Base-by-base conservation (phyloP, 2,888 invertebrate genomes). In the Luperina testacea region DNA sequence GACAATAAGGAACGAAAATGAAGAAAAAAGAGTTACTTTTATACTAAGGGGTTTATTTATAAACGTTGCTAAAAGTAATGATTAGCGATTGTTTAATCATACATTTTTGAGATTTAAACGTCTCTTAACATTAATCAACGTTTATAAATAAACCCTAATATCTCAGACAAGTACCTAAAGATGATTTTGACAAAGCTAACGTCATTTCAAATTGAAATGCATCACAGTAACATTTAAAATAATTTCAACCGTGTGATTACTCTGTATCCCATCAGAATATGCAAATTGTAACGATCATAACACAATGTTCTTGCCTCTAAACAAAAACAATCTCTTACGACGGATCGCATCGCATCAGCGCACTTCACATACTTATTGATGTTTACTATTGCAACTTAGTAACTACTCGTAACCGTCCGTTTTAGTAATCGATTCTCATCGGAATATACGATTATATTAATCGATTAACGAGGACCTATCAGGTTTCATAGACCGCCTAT, bases 401-500 rank as follows among this genome's bases (percentile, higher is more conserved):
- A 87, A 86, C 75, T 77, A 81, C 83, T 84, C 27, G 84, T 78
- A 87, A 87, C 86, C 86, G 84, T 88, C 86, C 86, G 84, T 77
- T 86, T 68, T 82, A 84, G 78, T 87, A 88, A 89, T 88, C 84
- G 84, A 89, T 88, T 88, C 89, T 85, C 83, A 83, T 87, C 82
- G 87, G 83, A 85, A 88, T 86, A 83, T 83, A 79, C 82, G 81
- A 89, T 89, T 87, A 80, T 82, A 82, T 72, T 81, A 73, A 88
- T 85, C 83, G 87, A 83, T 85, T 85, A 87, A 83, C 42, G 73
- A 77, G 63, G 72, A 68, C 45, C 65, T 83, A 84, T 85, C 84
- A 75, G 57, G 81, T 89, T 88, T 82, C 84, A 75, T 79, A 85
- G 75, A 27, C 73, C 53, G 20, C 69, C 53, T 74, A 72, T 63